Conservation (phyloP, 2,888 invertebrate genomes). For the Dryobota labecula region DNA sequence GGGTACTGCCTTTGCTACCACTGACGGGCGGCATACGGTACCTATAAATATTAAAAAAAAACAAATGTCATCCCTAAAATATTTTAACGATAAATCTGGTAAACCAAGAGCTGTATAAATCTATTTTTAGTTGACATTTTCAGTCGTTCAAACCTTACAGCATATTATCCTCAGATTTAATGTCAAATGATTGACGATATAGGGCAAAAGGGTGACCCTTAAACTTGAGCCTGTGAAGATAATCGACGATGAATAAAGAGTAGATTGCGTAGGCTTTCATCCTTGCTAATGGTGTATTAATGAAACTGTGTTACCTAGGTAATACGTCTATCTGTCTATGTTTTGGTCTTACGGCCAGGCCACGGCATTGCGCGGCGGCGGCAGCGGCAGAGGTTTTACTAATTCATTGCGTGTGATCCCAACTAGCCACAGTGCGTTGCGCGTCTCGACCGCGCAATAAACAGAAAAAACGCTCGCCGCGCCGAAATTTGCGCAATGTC, state of each 20-base stretch:
- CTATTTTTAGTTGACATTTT: slow-evolving; percentile 20
- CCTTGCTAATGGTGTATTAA: slow-evolving; percentile 17
- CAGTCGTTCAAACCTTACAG: background rate
- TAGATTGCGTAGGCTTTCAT: slow-evolving; percentile 28
- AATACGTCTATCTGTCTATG: slow-evolving; percentile 10
- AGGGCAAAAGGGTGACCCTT: slow-evolving; percentile 44
- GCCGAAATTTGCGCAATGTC: no score
- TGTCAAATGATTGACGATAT: slow-evolving; percentile 31
- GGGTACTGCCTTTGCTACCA: no score
- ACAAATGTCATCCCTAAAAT: background rate
- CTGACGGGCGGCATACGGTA: fast-evolving
- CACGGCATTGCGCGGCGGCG: no score
- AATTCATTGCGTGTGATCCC: no score
- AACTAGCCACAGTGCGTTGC: no score
- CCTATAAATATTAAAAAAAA: background rate
- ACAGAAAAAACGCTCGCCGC: no score
- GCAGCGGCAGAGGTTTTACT: no score
- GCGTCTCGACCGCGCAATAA: no score
- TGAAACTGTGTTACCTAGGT: slow-evolving; percentile 2
- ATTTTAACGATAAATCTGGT: slow-evolving; percentile 6
- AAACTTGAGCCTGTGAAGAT: slow-evolving; percentile 29
- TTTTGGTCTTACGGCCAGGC: slow-evolving; percentile 8
- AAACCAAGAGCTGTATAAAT: background rate
- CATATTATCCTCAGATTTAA: slow-evolving; percentile 19
- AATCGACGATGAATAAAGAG: slow-evolving; percentile 27